These are phyloP conservation scores for Lampropteryx suffumata DNA, from an alignment of 2,888 invertebrate genomes.

Conservation along the genomic window DNA sequence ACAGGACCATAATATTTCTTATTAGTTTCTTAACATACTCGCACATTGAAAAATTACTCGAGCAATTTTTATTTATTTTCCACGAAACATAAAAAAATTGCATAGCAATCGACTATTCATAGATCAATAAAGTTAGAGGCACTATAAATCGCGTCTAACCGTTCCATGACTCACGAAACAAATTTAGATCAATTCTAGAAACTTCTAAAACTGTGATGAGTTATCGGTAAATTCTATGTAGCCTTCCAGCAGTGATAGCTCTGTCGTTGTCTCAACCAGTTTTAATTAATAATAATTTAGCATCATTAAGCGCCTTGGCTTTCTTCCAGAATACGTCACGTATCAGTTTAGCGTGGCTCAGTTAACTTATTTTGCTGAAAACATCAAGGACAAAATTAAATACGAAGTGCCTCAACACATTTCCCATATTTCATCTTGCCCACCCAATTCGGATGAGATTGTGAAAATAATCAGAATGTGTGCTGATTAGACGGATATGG, in stretches of 20 bases:
- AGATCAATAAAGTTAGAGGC: conserved; percentile 29
- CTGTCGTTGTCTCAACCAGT: conserved; percentile 37
- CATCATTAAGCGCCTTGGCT: conserved; percentile 62
- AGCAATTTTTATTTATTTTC: too few species aligned
- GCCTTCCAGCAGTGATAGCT: conserved; percentile 30
- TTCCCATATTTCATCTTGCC: too few species aligned
- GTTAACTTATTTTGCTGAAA: conserved; percentile 66
- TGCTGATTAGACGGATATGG: too few species aligned
- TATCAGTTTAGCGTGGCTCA: conserved; percentile 53
- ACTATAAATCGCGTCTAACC: conserved; percentile 48
- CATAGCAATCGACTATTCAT: conserved; percentile 1
- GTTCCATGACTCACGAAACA: conserved; percentile 58
- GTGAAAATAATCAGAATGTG: too few species aligned
- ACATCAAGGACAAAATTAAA: conserved; percentile 48
- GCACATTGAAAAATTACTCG: not conserved
- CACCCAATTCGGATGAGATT: too few species aligned
- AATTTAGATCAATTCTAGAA: conserved; percentile 55
- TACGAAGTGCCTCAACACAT: not conserved
- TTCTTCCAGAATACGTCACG: conserved; percentile 55
- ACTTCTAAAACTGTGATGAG: conserved; percentile 50
- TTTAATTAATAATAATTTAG: conserved; percentile 66
- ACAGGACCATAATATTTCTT: too few species aligned
- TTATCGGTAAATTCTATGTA: conserved; percentile 40
- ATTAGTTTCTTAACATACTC: not conserved
- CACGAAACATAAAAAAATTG: too few species aligned